These are phyloP conservation scores for Melinaea marsaeus DNA, from an alignment of 2,888 invertebrate genomes.

Conservation along the genomic window DNA sequence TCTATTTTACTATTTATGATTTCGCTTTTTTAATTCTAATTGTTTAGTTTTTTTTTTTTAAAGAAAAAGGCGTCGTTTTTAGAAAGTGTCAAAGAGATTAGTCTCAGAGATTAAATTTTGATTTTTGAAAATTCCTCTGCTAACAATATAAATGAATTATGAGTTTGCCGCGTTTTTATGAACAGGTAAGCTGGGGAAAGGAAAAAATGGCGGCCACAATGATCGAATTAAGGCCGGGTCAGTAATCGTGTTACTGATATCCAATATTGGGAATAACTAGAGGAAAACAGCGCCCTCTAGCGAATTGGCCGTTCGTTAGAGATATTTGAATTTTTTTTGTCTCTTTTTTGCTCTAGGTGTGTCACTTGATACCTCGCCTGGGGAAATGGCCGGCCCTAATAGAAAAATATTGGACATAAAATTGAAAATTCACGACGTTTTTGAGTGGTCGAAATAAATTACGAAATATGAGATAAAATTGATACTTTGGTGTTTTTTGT, in stretches of 20 bases:
- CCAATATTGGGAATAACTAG: conserved; percentile 68
- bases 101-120: conserved; percentile 1
- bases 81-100: neutral
- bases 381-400: conserved; percentile 70
- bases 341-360: conserved; percentile 59
- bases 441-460: conserved; percentile 21
- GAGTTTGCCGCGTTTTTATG: conserved; percentile 39
- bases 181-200: conserved; percentile 47
- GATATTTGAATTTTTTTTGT: conserved; percentile 65
- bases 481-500: neutral
- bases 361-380: conserved; percentile 61
- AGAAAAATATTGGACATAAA: conserved; percentile 63
- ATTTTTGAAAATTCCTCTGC: conserved; percentile 8
- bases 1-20: neutral
- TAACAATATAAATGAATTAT: conserved; percentile 28
- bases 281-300: conserved; percentile 69
- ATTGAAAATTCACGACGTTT: conserved; percentile 57
- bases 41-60: neutral
- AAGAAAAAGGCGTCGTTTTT: neutral
- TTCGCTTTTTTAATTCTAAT: neutral
- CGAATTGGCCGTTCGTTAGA: conserved; percentile 74
- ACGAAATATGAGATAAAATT: conserved; percentile 15
- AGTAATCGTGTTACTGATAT: conserved; percentile 76
- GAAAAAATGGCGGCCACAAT: conserved; percentile 62
- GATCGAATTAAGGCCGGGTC: conserved; percentile 75